Conservation (phyloP, 2,797 vertebrate species). For the Muscicapa comitata region DNA sequence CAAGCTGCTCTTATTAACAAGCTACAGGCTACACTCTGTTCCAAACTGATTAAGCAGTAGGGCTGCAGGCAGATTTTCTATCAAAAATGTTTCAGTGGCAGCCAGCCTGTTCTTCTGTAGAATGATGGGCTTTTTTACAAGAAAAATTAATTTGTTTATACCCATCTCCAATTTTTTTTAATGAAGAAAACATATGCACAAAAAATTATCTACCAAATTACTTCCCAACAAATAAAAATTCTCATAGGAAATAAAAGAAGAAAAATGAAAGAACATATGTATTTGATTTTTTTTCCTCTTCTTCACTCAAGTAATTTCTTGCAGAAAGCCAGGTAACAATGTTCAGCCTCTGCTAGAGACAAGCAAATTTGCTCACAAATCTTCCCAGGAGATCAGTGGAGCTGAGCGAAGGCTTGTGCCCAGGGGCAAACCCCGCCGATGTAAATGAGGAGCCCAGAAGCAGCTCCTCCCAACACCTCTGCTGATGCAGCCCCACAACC, state of each 20-base stretch:
- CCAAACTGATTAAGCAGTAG: slow-evolving; percentile 39
- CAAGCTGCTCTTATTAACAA: slow-evolving; percentile 54
- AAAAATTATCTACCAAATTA: neutral
- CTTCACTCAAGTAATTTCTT: neutral
- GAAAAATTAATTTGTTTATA: neutral
- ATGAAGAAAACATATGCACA: neutral
- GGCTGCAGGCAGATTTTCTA: slow-evolving; percentile 51
- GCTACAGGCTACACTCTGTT: slow-evolving; percentile 29
- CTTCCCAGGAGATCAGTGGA: slow-evolving; percentile 36
- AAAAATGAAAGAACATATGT: neutral
- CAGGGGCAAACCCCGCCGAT: neutral
- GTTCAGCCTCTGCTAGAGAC: neutral
- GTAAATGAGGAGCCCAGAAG: slow-evolving; percentile 1
- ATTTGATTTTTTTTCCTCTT: neutral
- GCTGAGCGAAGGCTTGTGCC: neutral
- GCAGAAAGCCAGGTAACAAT: neutral
- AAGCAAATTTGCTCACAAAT: neutral
- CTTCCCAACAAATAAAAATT: neutral
- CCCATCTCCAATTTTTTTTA: neutral
- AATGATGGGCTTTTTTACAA: neutral
- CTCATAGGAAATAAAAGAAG: neutral
- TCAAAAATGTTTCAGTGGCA: slow-evolving; percentile 19
- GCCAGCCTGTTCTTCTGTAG: neutral
- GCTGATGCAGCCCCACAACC: neutral
- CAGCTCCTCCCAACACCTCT: neutral